phyloP scores from a whole-genome alignment of 2,888 invertebrate species.

The Acleris cristana region DNA sequence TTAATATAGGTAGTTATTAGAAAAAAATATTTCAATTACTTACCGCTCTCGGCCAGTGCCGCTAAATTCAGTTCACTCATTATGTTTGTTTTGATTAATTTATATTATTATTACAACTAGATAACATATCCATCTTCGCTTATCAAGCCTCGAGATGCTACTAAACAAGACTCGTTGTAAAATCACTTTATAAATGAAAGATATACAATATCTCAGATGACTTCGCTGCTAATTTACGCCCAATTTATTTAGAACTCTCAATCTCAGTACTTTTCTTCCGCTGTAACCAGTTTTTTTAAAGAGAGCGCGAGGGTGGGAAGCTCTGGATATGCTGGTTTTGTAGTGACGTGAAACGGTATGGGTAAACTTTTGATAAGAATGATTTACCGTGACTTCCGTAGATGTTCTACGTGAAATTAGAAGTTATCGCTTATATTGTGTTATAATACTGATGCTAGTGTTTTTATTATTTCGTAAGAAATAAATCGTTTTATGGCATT shows the following conservation, averaged over 20 bases:
- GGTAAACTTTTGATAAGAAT: conserved; percentile 34
- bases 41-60: conserved; percentile 47
- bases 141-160: conserved; percentile 18
- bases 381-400: conserved; percentile 29
- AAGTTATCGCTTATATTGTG: conserved; percentile 9
- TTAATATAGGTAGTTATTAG: too few relatives aligned
- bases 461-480: too few relatives aligned
- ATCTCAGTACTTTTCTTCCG: neutral
- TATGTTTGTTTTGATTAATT: conserved; percentile 24
- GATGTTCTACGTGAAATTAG: conserved; percentile 11
- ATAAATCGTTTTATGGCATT: too few relatives aligned
- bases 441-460: neutral
- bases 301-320: neutral
- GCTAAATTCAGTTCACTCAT: conserved; percentile 56
- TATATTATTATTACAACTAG: neutral
- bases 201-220: conserved; percentile 30
- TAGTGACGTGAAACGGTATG: conserved; percentile 12
- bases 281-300: neutral
- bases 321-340: neutral
- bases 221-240: conserved; percentile 20
- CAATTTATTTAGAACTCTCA: conserved; percentile 6
- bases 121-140: conserved; percentile 20
- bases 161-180: conserved; percentile 27
- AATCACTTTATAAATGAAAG: conserved; percentile 31
- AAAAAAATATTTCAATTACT: conserved; percentile 15